Evolutionary conservation across 2,113 vertebrate species (phyloP).

Genomic region (Heterotis niloticus): DNA sequence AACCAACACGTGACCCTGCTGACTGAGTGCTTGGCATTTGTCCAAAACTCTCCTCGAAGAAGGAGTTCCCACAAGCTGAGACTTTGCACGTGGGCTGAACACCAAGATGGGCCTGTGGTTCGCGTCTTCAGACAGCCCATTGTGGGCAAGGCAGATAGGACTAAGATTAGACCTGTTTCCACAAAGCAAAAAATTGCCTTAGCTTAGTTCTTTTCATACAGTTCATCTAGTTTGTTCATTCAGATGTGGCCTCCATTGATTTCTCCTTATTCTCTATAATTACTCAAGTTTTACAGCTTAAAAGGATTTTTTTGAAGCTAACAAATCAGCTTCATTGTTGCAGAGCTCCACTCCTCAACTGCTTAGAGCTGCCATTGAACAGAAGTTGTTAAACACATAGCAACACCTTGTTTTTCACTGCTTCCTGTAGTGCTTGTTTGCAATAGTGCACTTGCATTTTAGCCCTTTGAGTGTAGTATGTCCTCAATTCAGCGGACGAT

Average conservation of each 20-base stretch:
- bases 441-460: no score
- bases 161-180: neutral
- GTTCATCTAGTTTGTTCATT: neutral
- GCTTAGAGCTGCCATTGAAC: no score
- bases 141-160: neutral
- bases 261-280: neutral
- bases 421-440: no score
- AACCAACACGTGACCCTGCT: neutral
- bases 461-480: no score
- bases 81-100: neutral
- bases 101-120: constrained; percentile 3
- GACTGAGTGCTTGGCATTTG: constrained; percentile 21
- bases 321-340: neutral
- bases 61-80: constrained; percentile 16
- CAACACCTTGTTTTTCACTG: no score
- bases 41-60: constrained; percentile 29
- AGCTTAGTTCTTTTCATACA: neutral
- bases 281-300: neutral
- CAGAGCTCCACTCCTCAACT: no score
- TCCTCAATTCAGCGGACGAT: no score
- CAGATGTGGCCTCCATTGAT: neutral
- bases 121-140: neutral
- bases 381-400: no score
- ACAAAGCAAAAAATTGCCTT: neutral
- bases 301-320: neutral